phyloP scores from a whole-genome alignment of 2,113 vertebrate genomes.

The Notiomystis cincta region DNA sequence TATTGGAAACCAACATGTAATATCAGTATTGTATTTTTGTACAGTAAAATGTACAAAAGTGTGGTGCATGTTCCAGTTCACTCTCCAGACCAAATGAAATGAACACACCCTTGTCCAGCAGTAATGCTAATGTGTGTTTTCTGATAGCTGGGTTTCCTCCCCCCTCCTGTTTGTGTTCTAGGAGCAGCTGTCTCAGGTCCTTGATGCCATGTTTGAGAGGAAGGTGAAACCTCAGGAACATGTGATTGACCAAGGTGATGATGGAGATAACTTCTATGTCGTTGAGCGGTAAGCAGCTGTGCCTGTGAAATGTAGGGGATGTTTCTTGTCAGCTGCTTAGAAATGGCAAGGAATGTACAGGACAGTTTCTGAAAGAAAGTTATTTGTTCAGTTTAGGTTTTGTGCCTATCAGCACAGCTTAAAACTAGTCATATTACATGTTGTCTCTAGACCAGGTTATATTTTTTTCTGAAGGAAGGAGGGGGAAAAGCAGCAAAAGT shows the following conservation, averaged over 20 bases:
- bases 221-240: conserved; percentile 88
- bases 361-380: neutral
- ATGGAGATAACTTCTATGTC: conserved; percentile 99
- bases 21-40: neutral
- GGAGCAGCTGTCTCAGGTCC: conserved; percentile 96
- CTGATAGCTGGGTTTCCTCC: neutral
- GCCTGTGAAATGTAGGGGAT: neutral
- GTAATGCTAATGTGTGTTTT: neutral
- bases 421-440: neutral
- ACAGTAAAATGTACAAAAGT: neutral
- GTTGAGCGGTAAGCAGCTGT: conserved; percentile 84
- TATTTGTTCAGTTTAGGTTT: neutral
- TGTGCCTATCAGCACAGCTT: neutral
- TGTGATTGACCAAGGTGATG: conserved; percentile 97
- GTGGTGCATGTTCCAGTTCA: neutral
- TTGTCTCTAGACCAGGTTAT: neutral
- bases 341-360: neutral
- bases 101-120: neutral
- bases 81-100: neutral
- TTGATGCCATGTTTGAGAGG: conserved; percentile 98
- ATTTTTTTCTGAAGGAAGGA: neutral
- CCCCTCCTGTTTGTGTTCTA: conserved; percentile 11
- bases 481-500: neutral
- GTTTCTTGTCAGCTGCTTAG: neutral
- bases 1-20: neutral